Evolutionary conservation across 2,888 invertebrate genomes (phyloP).

Genomic region (Phalera bucephala): DNA sequence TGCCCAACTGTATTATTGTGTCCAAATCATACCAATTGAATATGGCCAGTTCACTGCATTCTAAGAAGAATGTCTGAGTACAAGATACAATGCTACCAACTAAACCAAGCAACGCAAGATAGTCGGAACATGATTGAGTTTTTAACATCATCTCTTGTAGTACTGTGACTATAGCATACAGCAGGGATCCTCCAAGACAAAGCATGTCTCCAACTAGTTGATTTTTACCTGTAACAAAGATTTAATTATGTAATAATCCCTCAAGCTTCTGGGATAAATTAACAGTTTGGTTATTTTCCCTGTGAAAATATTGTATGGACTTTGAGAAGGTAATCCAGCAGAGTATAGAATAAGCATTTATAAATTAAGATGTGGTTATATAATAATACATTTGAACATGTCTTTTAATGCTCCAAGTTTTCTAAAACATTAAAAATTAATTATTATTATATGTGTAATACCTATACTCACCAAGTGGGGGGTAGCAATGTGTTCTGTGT

Average conservation of each 20-base stretch:
- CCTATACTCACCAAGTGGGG: too few species aligned
- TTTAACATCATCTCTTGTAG: slow-evolving; percentile 92
- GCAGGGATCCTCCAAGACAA: slow-evolving; percentile 89
- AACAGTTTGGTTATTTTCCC: too few species aligned
- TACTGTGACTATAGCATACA: slow-evolving; percentile 92
- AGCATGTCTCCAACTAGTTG: slow-evolving; percentile 92
- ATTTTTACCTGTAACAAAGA: slow-evolving; percentile 85
- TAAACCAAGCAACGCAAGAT: slow-evolving; percentile 91
- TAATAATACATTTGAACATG: too few species aligned
- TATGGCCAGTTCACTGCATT: slow-evolving; percentile 86
- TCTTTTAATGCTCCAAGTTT: too few species aligned
- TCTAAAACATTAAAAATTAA: too few species aligned
- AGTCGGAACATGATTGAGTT: slow-evolving; percentile 89
- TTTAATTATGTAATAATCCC: neutral
- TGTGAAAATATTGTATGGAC: too few species aligned
- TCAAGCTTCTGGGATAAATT: too few species aligned
- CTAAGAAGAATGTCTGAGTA: slow-evolving; percentile 90
- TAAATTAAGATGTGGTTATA: too few species aligned
- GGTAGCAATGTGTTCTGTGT: too few species aligned
- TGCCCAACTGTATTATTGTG: slow-evolving; percentile 81
- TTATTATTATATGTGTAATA: too few species aligned
- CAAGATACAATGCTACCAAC: slow-evolving; percentile 91
- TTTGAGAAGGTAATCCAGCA: too few species aligned
- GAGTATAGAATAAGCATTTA: too few species aligned
- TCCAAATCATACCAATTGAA: slow-evolving; percentile 88